phyloP scores from a whole-genome alignment of 2,888 invertebrate species.

The Mythimna albipuncta region DNA sequence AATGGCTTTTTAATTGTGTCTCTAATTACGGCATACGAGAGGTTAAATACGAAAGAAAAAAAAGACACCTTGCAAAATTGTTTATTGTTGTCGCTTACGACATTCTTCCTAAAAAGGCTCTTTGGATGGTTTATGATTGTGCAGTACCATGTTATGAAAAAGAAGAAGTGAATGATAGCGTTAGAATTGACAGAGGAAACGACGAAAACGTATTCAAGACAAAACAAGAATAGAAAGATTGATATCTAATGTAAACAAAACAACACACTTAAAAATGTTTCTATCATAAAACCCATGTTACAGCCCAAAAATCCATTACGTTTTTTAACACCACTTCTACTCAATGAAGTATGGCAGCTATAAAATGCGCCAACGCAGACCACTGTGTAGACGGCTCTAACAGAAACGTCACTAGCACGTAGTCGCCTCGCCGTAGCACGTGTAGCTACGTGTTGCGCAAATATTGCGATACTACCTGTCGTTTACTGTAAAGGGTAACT shows the following conservation, averaged over 20 bases:
- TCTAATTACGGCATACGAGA: too few species aligned
- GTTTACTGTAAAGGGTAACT: too few species aligned
- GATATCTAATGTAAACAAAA: too few species aligned
- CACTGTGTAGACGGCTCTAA: conserved; percentile 22
- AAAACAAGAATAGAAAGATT: too few species aligned
- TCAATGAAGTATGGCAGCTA: conserved; percentile 28
- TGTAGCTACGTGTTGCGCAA: conserved; percentile 37
- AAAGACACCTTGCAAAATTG: too few species aligned
- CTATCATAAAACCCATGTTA: conserved; percentile 14
- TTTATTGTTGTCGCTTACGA: too few species aligned
- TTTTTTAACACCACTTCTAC: conserved; percentile 25
- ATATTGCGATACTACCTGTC: conserved; percentile 47
- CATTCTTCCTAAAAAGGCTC: too few species aligned
- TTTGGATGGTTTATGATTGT: background rate
- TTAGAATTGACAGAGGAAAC: background rate
- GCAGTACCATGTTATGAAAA: too few species aligned
- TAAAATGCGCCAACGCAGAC: conserved; percentile 16
- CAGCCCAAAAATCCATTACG: conserved; percentile 7
- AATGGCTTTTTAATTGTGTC: too few species aligned
- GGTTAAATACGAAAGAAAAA: too few species aligned
- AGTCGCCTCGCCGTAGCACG: conserved; percentile 32
- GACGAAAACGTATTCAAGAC: too few species aligned
- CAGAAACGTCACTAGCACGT: conserved; percentile 33
- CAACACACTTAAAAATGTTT: background rate
- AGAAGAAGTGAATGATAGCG: too few species aligned